Evolutionary conservation across 1,140 invertebrate species (phyloP).

Genomic region (Drosophila willistoni): DNA sequence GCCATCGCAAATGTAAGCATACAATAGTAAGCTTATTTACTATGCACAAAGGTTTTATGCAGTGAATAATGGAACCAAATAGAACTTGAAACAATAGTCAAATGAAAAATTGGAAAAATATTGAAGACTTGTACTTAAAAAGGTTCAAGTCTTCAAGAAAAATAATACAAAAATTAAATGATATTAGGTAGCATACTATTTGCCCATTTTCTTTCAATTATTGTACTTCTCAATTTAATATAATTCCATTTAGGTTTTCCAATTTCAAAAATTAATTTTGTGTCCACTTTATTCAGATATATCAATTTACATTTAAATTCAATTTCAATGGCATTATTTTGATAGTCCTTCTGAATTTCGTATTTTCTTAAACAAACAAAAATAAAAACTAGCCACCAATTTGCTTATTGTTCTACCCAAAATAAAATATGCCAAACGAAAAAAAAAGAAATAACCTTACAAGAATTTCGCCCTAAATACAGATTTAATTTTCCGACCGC

Average conservation of each 20-base stretch:
- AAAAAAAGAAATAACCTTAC: conserved; percentile 29
- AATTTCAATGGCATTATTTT: not conserved
- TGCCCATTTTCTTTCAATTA: too few relatives aligned
- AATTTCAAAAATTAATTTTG: not conserved
- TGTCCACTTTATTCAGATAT: not conserved
- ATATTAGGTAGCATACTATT: too few relatives aligned
- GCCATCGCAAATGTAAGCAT: not conserved
- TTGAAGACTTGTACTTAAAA: too few relatives aligned
- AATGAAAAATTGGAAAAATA: too few relatives aligned
- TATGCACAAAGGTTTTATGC: not conserved
- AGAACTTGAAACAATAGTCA: not conserved
- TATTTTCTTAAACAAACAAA: conserved; percentile 7
- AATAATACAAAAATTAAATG: too few relatives aligned
- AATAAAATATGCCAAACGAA: conserved; percentile 52
- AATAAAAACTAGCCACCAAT: conserved; percentile 21
- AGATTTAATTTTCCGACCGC: conserved; percentile 63
- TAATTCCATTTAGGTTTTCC: too few relatives aligned
- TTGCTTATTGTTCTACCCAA: conserved; percentile 20
- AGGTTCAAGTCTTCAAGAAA: not conserved
- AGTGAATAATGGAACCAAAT: not conserved
- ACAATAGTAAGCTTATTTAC: not conserved
- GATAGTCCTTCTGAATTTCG: not conserved
- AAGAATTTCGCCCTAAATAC: conserved; percentile 36
- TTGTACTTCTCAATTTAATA: too few relatives aligned
- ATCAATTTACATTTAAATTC: conserved; percentile 3